Evolutionary conservation across 2,797 vertebrate genomes (phyloP), one percentile per base, ranked within the genome.

Genomic region (Typhlichthys subterraneus): DNA sequence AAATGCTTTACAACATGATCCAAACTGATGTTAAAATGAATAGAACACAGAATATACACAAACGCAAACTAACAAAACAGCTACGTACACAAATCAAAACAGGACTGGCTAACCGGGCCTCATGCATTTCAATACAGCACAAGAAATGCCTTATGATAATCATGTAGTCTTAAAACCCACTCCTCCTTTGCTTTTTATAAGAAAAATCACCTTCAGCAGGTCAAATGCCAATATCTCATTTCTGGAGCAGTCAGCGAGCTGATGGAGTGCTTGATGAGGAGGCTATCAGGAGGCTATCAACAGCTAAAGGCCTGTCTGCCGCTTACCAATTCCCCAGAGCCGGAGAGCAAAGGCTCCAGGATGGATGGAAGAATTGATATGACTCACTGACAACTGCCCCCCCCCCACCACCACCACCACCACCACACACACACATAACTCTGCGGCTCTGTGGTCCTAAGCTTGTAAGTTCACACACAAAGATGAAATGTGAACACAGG

Each of bases 221-320:
- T 59, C 56, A 81, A 85, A 87, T 0, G 69, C 67, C 81, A 65
- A 82, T 81, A 84, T 85, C 67, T 80, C 5, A 87, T 87, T 84
- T 85, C 67, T 78, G 59, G 52, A 81, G 72, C 64, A 76, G 84
- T 80, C 75, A 70, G 59, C 12, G 31, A 54, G 9, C 54, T 77
- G 84, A 84, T 66, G 59, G 73, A 84, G 70, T 45, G 12, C 53
- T 38, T 14, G 14, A 63, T 60, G 53, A 70, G 45, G 47, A 58
- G 61, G 63, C 67, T 65, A 53, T 55, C 0, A 0, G 23, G 49
- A 59, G 63, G 67, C 31, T 56, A 72, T 84, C 48, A 63, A 57
- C 69, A 57, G 59, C 6, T 45, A 79, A 81, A 73, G 57, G 69
- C 66, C 57, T 0, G 38, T 59, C 4, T 6, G 81, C 65, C 72